These are phyloP conservation scores for Danaus melanippus DNA, from an alignment of 1,140 invertebrate species.

Conservation along the genomic window DNA sequence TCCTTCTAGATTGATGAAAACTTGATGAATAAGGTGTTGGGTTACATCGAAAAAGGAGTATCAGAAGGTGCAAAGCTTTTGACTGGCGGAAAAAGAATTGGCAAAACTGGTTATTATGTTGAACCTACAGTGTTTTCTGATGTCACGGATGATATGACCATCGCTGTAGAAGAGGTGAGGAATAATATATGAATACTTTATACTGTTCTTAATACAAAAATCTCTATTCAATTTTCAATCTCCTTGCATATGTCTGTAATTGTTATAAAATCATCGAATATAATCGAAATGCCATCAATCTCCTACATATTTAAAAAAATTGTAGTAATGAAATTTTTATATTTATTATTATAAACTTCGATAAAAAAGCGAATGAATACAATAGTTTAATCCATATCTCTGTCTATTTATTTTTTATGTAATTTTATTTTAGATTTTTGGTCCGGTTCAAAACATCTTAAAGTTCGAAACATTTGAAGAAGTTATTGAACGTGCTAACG, in stretches of 20 bases:
- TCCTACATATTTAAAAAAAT: too few relatives aligned
- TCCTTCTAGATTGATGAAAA: conserved; percentile 75
- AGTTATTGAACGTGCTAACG: conserved; percentile 89
- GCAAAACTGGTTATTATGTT: conserved; percentile 80
- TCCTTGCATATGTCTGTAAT: too few relatives aligned
- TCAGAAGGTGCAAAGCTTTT: conserved; percentile 81
- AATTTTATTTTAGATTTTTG: conserved; percentile 77
- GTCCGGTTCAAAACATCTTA: conserved; percentile 91
- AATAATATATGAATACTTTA: background rate
- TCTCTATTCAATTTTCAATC: too few relatives aligned
- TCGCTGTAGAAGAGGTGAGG: conserved; percentile 81
- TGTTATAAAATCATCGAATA: too few relatives aligned
- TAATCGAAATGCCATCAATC: too few relatives aligned
- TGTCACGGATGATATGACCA: conserved; percentile 84
- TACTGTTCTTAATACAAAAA: too few relatives aligned
- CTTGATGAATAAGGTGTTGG: conserved; percentile 79
- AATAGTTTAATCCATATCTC: too few relatives aligned
- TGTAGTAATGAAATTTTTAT: background rate
- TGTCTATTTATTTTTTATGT: background rate
- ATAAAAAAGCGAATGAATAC: too few relatives aligned
- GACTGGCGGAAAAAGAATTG: conserved; percentile 76
- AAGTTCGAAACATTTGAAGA: conserved; percentile 92
- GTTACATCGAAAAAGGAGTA: conserved; percentile 79
- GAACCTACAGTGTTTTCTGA: conserved; percentile 86
- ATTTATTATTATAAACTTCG: background rate